Evolutionary conservation across 2,113 vertebrate species (phyloP).

Genomic region (Perognathus longimembris): DNA sequence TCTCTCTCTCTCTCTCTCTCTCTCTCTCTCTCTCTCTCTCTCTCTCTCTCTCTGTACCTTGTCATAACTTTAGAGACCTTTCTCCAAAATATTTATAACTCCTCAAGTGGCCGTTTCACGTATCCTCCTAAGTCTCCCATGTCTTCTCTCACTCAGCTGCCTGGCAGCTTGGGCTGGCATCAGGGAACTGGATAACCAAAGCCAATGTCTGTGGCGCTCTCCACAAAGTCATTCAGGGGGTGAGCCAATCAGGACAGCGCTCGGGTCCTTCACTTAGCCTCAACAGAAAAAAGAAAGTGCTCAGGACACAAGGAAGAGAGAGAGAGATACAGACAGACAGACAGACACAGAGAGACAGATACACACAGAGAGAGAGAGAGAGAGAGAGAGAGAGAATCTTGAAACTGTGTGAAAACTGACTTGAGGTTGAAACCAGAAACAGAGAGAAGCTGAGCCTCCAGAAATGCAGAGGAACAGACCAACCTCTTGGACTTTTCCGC

Average conservation of each 20-base stretch:
- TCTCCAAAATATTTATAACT: not conserved
- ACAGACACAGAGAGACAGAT: not conserved
- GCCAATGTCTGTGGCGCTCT: not conserved
- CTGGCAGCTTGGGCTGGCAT: rapidly evolving
- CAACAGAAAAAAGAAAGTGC: not conserved
- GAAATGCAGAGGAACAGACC: not conserved
- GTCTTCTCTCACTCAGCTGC: not conserved
- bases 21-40: no score
- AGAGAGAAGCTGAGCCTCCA: not conserved
- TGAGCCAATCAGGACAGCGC: not conserved
- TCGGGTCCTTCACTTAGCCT: not conserved
- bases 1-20: no score
- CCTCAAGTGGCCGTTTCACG: no score
- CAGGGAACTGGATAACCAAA: not conserved
- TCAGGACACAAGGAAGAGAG: not conserved
- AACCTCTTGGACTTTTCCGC: not conserved
- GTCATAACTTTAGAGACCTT: not conserved
- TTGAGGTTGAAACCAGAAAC: slow-evolving; percentile 34
- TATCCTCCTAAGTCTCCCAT: no score
- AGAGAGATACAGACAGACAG: not conserved
- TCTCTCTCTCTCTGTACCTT: not conserved
- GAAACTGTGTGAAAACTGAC: not conserved
- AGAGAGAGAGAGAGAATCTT: not conserved
- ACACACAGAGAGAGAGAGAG: not conserved
- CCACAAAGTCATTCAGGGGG: not conserved